Base-by-base conservation (phyloP, 1,140 invertebrate species). In the Drosophila miranda region DNA sequence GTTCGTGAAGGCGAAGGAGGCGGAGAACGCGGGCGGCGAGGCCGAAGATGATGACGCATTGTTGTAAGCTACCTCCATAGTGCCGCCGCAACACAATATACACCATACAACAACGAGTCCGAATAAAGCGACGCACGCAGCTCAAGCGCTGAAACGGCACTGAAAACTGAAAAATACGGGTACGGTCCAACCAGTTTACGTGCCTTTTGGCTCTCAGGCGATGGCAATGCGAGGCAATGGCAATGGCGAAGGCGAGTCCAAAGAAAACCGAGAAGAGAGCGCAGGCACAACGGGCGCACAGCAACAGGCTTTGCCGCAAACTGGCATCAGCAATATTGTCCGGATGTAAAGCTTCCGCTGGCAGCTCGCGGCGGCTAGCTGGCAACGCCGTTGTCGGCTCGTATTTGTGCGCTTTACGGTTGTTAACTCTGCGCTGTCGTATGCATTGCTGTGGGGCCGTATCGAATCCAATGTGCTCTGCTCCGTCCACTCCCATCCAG, bases 321-420 rank as follows among this genome's bases (percentile, higher is more conserved):
- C 61, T 46, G 62, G 55, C 56, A 44, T 38, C 34, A 38, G 55
- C 75, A 58, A 60, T 71, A 63, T 67, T 89, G 75, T 87, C 83
- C 83, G 83, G 83, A 88, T 87, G 83, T 88, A 49, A 81, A 76
- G 83, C 78, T 89, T 88, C 83, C 83, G 83, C 77, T 78, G 82
- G 43, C 59, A 38, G 68, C 74, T 38, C 34, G 78, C 69, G 57
- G 74, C 68, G 51, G 48, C 63, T 52, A 44, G 62, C 50, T 68
- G 59, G 48, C 61, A 55, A 45, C 67, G 66, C 52, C 46, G 49
- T 68, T 61, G 21, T 77, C 56, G 74, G 52, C 53, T 74, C 70
- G 51, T 73, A 72, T 73, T 73, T 73, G 69, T 59, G 58, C 82
- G 67, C 71, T 87, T 87, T 87, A 87, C 82, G 82, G 82, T 86